Conservation (phyloP, 2,888 invertebrate species). For the Polydrusus cervinus region DNA sequence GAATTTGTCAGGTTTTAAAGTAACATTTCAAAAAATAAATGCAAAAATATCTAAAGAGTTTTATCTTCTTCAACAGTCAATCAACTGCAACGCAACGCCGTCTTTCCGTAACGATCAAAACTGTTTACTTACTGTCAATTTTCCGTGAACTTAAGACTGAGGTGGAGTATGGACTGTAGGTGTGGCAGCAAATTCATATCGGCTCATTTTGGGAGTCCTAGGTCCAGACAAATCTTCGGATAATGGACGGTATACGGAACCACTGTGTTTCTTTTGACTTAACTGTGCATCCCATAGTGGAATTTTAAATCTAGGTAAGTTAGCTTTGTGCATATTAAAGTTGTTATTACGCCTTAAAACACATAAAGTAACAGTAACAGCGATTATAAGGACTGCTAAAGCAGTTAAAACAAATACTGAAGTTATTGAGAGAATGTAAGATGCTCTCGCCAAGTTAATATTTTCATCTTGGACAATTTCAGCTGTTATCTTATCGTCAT, state of each 20-base stretch:
- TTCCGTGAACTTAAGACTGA: constrained; percentile 20
- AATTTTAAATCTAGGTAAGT: constrained; percentile 67
- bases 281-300: constrained; percentile 65
- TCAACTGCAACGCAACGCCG: background rate
- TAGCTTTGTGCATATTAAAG: constrained; percentile 64
- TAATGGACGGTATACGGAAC: constrained; percentile 84
- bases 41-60: background rate
- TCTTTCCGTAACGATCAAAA: background rate
- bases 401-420: constrained; percentile 76
- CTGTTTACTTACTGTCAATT: constrained; percentile 10
- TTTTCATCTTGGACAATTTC: constrained; percentile 55
- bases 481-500: constrained; percentile 61
- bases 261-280: constrained; percentile 80
- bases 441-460: constrained; percentile 60
- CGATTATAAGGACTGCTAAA: constrained; percentile 72
- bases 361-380: constrained; percentile 66
- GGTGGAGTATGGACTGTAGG: constrained; percentile 61
- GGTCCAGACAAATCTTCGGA: constrained; percentile 84
- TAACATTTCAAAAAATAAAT: background rate
- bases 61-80: constrained; percentile 2
- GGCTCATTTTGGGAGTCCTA: constrained; percentile 76
- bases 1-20: background rate
- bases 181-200: constrained; percentile 73
- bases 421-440: constrained; percentile 67
- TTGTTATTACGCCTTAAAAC: constrained; percentile 65